These are phyloP conservation scores for Nephrotoma appendiculata DNA, from an alignment of 2,888 invertebrate species.

Conservation along the genomic window DNA sequence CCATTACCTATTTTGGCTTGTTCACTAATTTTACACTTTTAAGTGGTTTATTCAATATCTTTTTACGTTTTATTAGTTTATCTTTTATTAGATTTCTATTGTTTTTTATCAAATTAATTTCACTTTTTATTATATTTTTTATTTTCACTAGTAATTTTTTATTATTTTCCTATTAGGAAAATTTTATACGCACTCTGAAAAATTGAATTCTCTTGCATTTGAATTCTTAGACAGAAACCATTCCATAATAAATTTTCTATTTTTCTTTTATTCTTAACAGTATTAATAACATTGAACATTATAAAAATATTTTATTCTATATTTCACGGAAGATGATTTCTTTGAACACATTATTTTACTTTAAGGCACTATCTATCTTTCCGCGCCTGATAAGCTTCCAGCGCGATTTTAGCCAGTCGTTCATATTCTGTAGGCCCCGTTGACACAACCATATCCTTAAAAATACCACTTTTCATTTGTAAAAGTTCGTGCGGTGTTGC, in stretches of 20 bases:
- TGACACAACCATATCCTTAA: conserved; percentile 48
- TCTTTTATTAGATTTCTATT: no score
- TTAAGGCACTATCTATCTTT: not conserved
- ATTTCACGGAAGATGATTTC: not conserved
- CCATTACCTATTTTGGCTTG: no score
- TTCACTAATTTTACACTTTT: no score
- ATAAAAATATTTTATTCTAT: not conserved
- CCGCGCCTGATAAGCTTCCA: conserved; percentile 11
- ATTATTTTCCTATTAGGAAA: no score
- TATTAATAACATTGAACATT: not conserved
- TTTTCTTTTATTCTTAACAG: not conserved
- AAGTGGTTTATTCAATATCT: no score
- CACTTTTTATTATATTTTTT: no score
- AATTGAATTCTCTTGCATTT: no score
- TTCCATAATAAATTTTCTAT: not conserved
- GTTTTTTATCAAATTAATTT: no score
- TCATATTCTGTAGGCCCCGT: conserved; percentile 32
- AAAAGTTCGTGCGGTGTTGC: conserved; percentile 46
- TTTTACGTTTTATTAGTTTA: no score
- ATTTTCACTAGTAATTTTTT: no score
- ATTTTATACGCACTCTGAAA: no score
- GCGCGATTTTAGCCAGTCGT: conserved; percentile 13
- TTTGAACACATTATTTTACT: not conserved
- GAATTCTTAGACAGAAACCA: no score
- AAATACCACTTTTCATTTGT: conserved; percentile 38